Percentiles rank a stretch among this genome's conserved stretches.
These are phyloP conservation scores for Bombycilla garrulus DNA, from an alignment of 2,113 vertebrate species.

Conservation along the genomic window DNA sequence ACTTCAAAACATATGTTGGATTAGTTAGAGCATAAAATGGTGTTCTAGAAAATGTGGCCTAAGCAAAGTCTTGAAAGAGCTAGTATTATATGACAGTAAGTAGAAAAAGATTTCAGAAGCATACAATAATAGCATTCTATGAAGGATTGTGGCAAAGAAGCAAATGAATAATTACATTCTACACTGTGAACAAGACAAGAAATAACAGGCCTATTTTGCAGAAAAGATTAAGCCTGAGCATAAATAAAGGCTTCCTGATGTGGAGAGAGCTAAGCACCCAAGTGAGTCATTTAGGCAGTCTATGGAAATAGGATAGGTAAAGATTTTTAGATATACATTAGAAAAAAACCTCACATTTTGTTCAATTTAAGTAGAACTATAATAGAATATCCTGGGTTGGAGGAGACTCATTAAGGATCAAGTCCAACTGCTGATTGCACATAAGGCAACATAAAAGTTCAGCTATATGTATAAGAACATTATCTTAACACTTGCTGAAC, in stretches of 20 bases:
- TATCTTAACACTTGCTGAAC: not conserved
- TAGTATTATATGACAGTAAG: not conserved
- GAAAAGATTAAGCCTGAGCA: not conserved
- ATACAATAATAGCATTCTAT: not conserved
- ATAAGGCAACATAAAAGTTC: not conserved
- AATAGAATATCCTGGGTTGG: not conserved
- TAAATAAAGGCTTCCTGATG: not conserved
- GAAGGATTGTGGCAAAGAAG: not conserved
- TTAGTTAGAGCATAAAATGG: not conserved
- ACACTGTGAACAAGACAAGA: not conserved
- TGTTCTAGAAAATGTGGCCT: not conserved
- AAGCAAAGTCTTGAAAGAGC: not conserved
- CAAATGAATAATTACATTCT: not conserved
- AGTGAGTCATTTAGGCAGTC: not conserved
- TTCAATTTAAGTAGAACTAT: not conserved
- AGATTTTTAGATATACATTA: not conserved
- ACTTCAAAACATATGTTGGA: not conserved
- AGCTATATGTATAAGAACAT: not conserved
- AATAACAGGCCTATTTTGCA: not conserved
- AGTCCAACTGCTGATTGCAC: not conserved
- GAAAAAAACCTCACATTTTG: not conserved
- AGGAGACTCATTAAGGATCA: not conserved
- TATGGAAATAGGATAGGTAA: not conserved
- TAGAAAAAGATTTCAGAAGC: not conserved
- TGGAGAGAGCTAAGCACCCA: not conserved